Percentiles rank a stretch among this genome's conserved stretches.
Evolutionary conservation across 2,888 invertebrate species (phyloP).

Genomic region (Sinopyrophorus schimmeli): DNA sequence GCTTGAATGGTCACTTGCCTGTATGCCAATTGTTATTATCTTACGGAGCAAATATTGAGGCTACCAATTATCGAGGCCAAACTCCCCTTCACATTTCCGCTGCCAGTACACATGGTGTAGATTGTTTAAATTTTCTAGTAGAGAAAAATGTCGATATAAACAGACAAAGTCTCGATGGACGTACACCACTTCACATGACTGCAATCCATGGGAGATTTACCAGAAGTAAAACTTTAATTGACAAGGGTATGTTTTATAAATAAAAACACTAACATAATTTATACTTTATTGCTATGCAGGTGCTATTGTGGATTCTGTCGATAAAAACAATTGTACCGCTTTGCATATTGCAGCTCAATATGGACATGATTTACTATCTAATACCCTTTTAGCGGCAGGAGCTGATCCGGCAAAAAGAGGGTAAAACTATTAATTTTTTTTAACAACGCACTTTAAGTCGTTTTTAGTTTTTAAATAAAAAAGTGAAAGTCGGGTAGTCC

Average conservation of each 20-base stretch:
- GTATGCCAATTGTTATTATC: constrained; percentile 59
- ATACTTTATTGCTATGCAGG: too few species aligned
- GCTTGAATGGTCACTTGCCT: constrained; percentile 63
- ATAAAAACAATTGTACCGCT: constrained; percentile 64
- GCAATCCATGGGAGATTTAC: constrained; percentile 67
- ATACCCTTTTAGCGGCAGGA: constrained; percentile 57
- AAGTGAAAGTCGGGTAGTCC: too few species aligned
- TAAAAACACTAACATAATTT: too few species aligned
- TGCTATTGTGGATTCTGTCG: constrained; percentile 59
- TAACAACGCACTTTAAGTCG: neutral
- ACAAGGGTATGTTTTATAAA: constrained; percentile 63
- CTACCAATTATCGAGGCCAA: constrained; percentile 61
- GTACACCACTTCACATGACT: constrained; percentile 68
- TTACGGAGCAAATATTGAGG: constrained; percentile 57
- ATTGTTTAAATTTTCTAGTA: constrained; percentile 62
- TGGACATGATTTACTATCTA: constrained; percentile 61
- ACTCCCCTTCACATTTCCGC: constrained; percentile 66
- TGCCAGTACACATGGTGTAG: constrained; percentile 63
- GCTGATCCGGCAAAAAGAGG: constrained; percentile 58
- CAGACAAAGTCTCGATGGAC: constrained; percentile 61
- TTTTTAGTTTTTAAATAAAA: too few species aligned
- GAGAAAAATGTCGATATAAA: constrained; percentile 60
- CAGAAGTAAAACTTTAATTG: constrained; percentile 63
- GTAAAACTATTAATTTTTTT: constrained; percentile 34
- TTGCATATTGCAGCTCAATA: constrained; percentile 67